Conservation (phyloP, 2,888 invertebrate genomes). For the Frankliniella intonsa region DNA sequence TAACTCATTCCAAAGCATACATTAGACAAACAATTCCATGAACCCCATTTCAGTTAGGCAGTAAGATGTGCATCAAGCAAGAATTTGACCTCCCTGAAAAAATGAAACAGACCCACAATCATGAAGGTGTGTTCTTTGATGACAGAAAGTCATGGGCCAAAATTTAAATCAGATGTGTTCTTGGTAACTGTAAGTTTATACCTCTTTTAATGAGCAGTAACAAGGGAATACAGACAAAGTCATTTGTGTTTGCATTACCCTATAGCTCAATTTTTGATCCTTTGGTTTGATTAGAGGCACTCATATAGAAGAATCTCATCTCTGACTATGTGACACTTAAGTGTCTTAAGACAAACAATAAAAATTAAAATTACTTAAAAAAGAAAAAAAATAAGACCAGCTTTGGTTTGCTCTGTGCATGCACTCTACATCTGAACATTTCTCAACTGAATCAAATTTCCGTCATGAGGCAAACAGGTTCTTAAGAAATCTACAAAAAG, state of each 20-base stretch:
- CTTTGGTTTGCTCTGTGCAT: background rate
- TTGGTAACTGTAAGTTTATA: background rate
- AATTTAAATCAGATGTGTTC: background rate
- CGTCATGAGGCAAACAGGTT: too few species aligned
- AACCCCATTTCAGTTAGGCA: background rate
- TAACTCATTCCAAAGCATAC: background rate
- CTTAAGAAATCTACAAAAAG: too few species aligned
- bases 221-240: too few species aligned
- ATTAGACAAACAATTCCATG: background rate
- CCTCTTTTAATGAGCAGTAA: too few species aligned
- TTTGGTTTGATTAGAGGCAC: slow-evolving; percentile 17
- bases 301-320: background rate
- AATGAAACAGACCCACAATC: background rate
- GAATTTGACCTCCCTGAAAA: background rate
- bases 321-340: background rate
- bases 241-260: background rate
- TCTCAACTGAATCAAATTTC: background rate
- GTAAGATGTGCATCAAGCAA: background rate
- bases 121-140: background rate
- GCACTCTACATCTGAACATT: background rate
- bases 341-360: background rate
- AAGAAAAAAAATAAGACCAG: background rate
- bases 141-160: background rate
- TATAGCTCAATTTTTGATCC: background rate
- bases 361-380: background rate